A percentile compares a stretch with the other conserved stretches of the same genome.
Evolutionary conservation across 2,888 invertebrate species (phyloP).

Genomic region (Melanargia galathea): DNA sequence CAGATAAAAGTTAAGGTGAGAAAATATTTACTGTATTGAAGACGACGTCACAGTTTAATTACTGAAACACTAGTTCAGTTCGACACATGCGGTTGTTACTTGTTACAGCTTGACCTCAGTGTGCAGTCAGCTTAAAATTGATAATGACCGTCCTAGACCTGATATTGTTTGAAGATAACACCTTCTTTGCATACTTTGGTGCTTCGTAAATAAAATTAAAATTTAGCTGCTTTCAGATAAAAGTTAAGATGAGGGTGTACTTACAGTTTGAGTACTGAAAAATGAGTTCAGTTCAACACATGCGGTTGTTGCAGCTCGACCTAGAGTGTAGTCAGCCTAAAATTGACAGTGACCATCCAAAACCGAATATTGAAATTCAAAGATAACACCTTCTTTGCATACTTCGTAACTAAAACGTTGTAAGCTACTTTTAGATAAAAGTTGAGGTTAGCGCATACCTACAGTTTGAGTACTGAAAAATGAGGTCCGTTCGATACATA

Average conservation of each 20-base stretch:
- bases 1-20: no score
- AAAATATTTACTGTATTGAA: neutral
- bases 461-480: neutral
- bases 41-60: neutral
- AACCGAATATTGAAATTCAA: conserved; percentile 26
- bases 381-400: conserved; percentile 25
- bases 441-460: no score
- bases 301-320: neutral
- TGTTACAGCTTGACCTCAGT: neutral
- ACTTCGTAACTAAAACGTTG: neutral
- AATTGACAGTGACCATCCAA: conserved; percentile 36
- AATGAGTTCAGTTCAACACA: no score
- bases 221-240: no score
- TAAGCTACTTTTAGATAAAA: no score
- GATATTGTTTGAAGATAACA: conserved; percentile 30
- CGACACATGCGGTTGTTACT: neutral
- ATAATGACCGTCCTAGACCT: conserved; percentile 29
- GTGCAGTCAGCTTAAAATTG: conserved; percentile 38
- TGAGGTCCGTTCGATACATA: neutral
- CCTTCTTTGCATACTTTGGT: neutral
- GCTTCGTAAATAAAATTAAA: neutral
- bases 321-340: conserved; percentile 29
- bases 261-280: no score
- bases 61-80: neutral
- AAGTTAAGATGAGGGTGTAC: no score